Percentiles rank a stretch among this genome's conserved stretches.
These are phyloP conservation scores for Myiopsitta monachus DNA, from an alignment of 2,113 vertebrate genomes.

Conservation along the genomic window DNA sequence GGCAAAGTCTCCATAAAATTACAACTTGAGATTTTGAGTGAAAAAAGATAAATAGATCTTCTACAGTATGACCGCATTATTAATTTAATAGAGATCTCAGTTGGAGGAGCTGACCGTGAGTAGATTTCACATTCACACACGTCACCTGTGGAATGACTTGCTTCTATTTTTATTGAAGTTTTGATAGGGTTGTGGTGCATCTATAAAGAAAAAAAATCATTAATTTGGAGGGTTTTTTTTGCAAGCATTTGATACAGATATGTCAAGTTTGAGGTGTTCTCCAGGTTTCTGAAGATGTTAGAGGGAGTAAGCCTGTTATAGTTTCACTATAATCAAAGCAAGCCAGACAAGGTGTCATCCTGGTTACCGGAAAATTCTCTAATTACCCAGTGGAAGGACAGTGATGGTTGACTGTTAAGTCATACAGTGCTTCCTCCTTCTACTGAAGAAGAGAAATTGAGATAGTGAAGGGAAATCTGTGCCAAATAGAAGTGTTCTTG, in stretches of 20 bases:
- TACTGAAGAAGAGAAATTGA: background rate
- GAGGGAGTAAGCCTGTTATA: background rate
- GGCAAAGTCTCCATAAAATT: background rate
- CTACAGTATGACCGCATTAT: background rate
- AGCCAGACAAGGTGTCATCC: background rate
- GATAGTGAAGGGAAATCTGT: background rate
- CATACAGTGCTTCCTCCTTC: background rate
- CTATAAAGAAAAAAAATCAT: background rate
- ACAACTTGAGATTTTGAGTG: background rate
- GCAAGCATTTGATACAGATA: background rate
- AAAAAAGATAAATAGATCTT: background rate
- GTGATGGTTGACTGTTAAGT: background rate
- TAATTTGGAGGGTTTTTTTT: background rate
- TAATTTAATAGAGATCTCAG: background rate
- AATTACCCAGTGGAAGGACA: background rate
- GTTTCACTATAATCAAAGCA: background rate
- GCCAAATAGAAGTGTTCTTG: background rate
- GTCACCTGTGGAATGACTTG: background rate
- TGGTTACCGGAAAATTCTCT: background rate
- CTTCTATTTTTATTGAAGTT: background rate
- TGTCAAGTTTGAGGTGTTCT: background rate
- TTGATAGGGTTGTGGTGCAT: background rate
- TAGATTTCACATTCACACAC: background rate
- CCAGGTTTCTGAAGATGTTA: background rate
- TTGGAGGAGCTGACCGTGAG: background rate